These are phyloP conservation scores for Rana temporaria DNA, from an alignment of 2,113 vertebrate species.

Conservation along the genomic window DNA sequence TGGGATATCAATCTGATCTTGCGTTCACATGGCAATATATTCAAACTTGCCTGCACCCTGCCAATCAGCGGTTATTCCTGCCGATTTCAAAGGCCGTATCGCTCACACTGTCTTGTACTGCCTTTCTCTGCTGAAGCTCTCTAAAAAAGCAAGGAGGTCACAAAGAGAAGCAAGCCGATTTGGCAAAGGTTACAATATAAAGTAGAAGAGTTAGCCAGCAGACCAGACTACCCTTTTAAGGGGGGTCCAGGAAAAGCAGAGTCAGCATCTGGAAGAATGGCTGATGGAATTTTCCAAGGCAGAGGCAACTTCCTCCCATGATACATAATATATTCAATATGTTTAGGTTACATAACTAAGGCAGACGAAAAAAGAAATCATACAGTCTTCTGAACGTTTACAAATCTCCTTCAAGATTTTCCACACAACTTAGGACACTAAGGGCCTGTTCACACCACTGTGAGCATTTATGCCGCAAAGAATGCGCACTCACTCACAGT, in stretches of 20 bases:
- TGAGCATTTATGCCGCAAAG: too few relatives aligned
- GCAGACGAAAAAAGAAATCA: not conserved
- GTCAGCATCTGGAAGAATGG: slow-evolving; percentile 31
- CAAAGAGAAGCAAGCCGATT: slow-evolving; percentile 5
- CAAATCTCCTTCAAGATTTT: too few relatives aligned
- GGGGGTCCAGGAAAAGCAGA: slow-evolving; percentile 11
- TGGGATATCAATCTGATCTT: slow-evolving; percentile 7
- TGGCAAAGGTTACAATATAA: not conserved
- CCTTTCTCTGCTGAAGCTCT: not conserved
- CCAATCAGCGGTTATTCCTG: slow-evolving; percentile 38
- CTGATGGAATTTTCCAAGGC: slow-evolving; percentile 39
- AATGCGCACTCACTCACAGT: too few relatives aligned
- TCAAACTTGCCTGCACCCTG: slow-evolving; percentile 9
- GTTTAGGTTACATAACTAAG: not conserved
- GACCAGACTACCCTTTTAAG: slow-evolving; percentile 7
- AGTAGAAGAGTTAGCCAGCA: not conserved
- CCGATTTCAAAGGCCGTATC: slow-evolving; percentile 16
- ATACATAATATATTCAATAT: slow-evolving; percentile 36
- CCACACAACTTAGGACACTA: too few relatives aligned
- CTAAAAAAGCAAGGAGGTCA: slow-evolving; percentile 3
- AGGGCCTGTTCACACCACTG: too few relatives aligned
- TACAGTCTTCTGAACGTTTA: too few relatives aligned
- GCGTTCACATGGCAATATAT: slow-evolving; percentile 18
- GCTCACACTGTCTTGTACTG: not conserved
- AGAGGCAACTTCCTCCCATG: slow-evolving; percentile 27